These are phyloP conservation scores for Lordiphosa stackelbergi DNA, from an alignment of 1,140 invertebrate species.

Conservation along the genomic window DNA sequence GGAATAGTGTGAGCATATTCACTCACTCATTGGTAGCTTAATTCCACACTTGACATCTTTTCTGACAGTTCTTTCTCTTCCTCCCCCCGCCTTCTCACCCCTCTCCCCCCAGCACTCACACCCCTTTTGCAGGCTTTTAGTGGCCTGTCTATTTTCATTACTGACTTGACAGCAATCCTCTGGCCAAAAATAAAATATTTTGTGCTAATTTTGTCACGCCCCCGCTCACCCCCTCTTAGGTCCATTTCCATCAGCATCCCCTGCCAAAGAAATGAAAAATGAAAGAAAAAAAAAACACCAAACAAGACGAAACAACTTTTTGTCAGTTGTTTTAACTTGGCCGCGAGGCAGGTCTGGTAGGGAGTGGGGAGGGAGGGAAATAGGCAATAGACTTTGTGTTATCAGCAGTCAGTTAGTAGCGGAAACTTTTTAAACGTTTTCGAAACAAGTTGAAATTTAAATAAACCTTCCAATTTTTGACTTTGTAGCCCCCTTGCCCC, in stretches of 20 bases:
- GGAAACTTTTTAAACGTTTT: conserved; percentile 74
- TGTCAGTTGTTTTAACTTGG: conserved; percentile 68
- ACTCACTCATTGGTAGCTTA: too few relatives aligned
- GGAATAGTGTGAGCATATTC: too few relatives aligned
- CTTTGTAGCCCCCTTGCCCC: not conserved
- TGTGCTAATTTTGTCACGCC: conserved; percentile 65
- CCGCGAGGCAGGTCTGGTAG: conserved; percentile 17
- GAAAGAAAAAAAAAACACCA: conserved; percentile 4
- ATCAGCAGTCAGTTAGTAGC: conserved; percentile 74
- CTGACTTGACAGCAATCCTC: conserved; percentile 15
- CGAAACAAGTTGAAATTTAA: conserved; percentile 75
- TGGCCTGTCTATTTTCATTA: conserved; percentile 8
- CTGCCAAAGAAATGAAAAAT: conserved; percentile 12
- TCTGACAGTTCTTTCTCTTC: too few relatives aligned
- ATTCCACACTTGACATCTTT: too few relatives aligned
- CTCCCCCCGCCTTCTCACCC: not conserved
- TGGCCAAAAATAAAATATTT: conserved; percentile 50
- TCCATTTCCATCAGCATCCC: not conserved
- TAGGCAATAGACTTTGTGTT: conserved; percentile 52
- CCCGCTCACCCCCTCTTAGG: not conserved
- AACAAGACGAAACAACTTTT: conserved; percentile 55
- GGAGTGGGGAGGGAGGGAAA: not conserved
- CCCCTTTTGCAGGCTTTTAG: not conserved
- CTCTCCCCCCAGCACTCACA: not conserved
- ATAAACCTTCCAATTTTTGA: conserved; percentile 74